Conservation (phyloP, 2,888 invertebrate species). For the Arctia plantaginis region DNA sequence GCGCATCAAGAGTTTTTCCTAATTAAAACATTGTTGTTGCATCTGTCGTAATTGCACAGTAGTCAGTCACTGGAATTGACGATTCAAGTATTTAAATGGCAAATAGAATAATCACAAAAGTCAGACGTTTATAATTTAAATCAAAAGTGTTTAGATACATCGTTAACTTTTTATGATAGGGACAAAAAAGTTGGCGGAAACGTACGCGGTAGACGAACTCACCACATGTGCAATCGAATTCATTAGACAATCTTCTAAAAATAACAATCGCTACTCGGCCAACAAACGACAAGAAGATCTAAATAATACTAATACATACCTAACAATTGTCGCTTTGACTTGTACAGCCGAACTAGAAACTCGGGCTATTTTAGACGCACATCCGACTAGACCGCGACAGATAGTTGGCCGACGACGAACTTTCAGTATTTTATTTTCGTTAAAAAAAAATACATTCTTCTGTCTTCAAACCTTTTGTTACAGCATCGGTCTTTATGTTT, state of each 20-base stretch:
- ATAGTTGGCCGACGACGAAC: slow-evolving; percentile 78
- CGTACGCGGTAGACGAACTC: slow-evolving; percentile 11
- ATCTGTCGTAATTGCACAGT: slow-evolving; percentile 9
- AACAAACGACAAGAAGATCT: slow-evolving; percentile 55
- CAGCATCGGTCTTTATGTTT: slow-evolving; percentile 47
- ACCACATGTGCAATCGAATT: slow-evolving; percentile 46
- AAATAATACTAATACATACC: slow-evolving; percentile 65
- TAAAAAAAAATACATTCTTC: slow-evolving; percentile 69
- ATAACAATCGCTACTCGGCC: slow-evolving; percentile 42
- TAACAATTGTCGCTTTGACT: slow-evolving; percentile 67
- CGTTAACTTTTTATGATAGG: slow-evolving; percentile 26
- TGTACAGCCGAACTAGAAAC: slow-evolving; percentile 72
- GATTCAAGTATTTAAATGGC: slow-evolving; percentile 20
- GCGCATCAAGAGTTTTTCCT: not conserved
- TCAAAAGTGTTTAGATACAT: slow-evolving; percentile 24
- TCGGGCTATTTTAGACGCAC: slow-evolving; percentile 71
- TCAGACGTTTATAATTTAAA: slow-evolving; percentile 21
- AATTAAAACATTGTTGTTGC: slow-evolving; percentile 12
- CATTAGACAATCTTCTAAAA: slow-evolving; percentile 43
- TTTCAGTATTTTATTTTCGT: slow-evolving; percentile 80
- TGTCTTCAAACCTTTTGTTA: slow-evolving; percentile 75
- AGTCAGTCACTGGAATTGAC: slow-evolving; percentile 9
- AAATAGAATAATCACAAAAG: slow-evolving; percentile 16
- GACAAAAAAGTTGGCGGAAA: slow-evolving; percentile 49
- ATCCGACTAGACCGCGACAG: slow-evolving; percentile 73